Evolutionary conservation across 1,140 invertebrate genomes (phyloP).

Genomic region (Apolygus lucorum): DNA sequence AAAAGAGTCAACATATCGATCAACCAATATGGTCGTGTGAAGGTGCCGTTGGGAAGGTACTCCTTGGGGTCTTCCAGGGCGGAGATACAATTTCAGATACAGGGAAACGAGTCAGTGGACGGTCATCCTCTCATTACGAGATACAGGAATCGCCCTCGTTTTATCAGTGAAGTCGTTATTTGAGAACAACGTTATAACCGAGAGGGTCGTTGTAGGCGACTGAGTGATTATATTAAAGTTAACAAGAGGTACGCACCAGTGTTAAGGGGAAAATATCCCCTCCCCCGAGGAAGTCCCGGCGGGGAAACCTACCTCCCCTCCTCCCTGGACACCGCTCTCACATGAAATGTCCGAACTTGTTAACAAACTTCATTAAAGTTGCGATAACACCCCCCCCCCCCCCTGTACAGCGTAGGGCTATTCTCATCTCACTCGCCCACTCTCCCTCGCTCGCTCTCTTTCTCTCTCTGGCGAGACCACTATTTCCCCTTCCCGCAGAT

Average conservation of each 20-base stretch:
- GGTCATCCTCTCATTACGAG: no score
- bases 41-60: no score
- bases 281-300: neutral
- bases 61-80: no score
- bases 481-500: neutral
- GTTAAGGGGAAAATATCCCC: neutral
- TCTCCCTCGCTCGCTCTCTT: neutral
- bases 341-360: constrained; percentile 18
- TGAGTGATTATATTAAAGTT: constrained; percentile 19
- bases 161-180: no score
- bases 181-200: no score
- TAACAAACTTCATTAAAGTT: constrained; percentile 21
- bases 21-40: no score
- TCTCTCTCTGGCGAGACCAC: neutral
- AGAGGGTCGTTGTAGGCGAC: no score
- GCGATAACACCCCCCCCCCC: neutral
- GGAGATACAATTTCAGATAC: no score
- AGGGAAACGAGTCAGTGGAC: no score
- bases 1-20: no score
- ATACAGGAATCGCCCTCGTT: no score
- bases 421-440: neutral
- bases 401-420: neutral
- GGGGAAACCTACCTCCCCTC: neutral
- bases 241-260: neutral
- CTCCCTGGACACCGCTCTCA: no score